These are phyloP conservation scores for Gymnosoma rotundatum DNA, from an alignment of 2,888 invertebrate species.

Conservation along the genomic window DNA sequence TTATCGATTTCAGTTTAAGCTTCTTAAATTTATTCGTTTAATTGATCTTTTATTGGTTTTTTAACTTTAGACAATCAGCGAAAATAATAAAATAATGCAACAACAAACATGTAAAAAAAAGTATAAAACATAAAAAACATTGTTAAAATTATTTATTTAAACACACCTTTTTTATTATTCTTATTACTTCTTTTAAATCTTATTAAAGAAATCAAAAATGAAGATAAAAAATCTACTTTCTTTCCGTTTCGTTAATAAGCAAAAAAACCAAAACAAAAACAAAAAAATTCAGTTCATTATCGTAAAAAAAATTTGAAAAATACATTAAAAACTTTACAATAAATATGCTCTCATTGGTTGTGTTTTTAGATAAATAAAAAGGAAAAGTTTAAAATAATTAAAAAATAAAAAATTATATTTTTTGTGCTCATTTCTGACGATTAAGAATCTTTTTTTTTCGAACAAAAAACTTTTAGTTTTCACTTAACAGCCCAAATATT, in stretches of 20 bases:
- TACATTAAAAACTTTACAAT: conserved; percentile 72
- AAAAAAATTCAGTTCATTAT: conserved; percentile 22
- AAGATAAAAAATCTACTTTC: neutral
- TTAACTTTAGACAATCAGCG: conserved; percentile 71
- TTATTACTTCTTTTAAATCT: neutral
- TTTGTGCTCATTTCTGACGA: conserved; percentile 1
- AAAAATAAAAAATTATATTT: conserved; percentile 23
- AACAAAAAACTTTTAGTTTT: conserved; percentile 6
- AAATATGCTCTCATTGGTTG: conserved; percentile 82
- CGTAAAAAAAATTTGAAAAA: conserved; percentile 58
- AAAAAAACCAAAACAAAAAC: neutral
- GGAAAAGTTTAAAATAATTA: conserved; percentile 56
- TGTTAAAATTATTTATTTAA: conserved; percentile 24
- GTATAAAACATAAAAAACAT: conserved; percentile 13
- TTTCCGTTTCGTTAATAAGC: neutral
- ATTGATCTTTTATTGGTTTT: conserved; percentile 50
- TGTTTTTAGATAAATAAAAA: conserved; percentile 80
- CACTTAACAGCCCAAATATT: conserved; percentile 5
- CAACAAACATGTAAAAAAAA: conserved; percentile 47
- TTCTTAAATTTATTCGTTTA: conserved; percentile 56
- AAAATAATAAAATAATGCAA: conserved; percentile 62
- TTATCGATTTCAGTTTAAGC: conserved; percentile 55
- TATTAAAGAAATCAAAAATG: too few species aligned
- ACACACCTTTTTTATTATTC: neutral
- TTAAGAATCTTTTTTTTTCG: neutral